These are phyloP conservation scores for Cottus gobio DNA, from an alignment of 2,113 vertebrate species.

Conservation along the genomic window DNA sequence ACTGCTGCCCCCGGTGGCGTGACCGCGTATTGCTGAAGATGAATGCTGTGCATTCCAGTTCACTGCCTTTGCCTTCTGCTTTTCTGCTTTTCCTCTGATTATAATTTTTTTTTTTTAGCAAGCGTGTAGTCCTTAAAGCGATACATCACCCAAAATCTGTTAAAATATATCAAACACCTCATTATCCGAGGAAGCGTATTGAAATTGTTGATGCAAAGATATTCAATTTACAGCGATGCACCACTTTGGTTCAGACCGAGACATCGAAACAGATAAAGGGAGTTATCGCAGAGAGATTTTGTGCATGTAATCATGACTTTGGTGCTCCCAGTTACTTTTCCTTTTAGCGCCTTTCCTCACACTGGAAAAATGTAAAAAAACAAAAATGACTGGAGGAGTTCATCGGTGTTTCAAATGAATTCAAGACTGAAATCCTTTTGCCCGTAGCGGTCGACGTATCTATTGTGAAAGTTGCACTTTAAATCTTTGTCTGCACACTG, in stretches of 20 bases:
- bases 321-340: background rate
- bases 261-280: too few species aligned
- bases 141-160: background rate
- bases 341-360: background rate
- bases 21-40: conserved; percentile 45
- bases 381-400: background rate
- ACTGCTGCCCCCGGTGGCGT: conserved; percentile 58
- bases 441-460: too few species aligned
- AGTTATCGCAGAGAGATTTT: background rate
- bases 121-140: conserved; percentile 14
- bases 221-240: too few species aligned
- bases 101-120: background rate
- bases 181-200: background rate
- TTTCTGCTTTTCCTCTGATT: too few species aligned
- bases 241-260: background rate
- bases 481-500: conserved; percentile 26
- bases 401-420: background rate
- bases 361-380: too few species aligned
- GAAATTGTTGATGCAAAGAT: background rate
- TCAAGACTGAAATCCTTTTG: too few species aligned
- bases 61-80: conserved; percentile 38
- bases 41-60: conserved; percentile 74
- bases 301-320: background rate
- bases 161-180: background rate
- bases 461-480: conserved; percentile 50